Evolutionary conservation across 64 coral and sea anemone genomes (phyloP).

Genomic region (Astreopora myriophthalma): DNA sequence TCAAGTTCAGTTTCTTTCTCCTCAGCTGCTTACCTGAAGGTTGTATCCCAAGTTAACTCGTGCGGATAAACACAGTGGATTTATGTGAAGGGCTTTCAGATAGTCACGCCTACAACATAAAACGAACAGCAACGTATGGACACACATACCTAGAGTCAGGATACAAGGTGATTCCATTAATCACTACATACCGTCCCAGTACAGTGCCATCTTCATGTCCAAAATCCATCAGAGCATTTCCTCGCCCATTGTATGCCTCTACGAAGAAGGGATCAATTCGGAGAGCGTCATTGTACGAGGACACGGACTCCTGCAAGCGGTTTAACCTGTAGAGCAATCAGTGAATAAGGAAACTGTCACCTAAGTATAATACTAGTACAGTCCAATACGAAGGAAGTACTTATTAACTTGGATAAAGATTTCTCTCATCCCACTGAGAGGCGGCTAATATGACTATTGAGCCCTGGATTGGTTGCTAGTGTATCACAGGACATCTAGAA

Average conservation of each 20-base stretch:
- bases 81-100: constrained; percentile 90
- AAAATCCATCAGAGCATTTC: constrained; percentile 97
- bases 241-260: constrained; percentile 90
- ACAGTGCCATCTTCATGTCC: constrained; percentile 78
- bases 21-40: constrained; percentile 74
- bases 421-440: no score
- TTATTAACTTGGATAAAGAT: no score
- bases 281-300: constrained; percentile 82
- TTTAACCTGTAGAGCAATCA: constrained; percentile 56
- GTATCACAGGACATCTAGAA: no score
- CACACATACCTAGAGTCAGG: background rate
- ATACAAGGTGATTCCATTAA: background rate
- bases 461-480: no score
- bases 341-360: background rate
- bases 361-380: no score
- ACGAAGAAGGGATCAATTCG: constrained; percentile 96
- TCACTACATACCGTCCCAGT: constrained; percentile 64
- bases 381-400: no score
- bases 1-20: background rate
- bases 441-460: no score
- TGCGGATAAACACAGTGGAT: constrained; percentile 86
- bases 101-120: constrained; percentile 78
- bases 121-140: background rate
- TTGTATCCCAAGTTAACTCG: constrained; percentile 98
- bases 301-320: constrained; percentile 81